Evolutionary conservation across 2,888 invertebrate genomes (phyloP).

Genomic region (Eupeodes latifasciatus): DNA sequence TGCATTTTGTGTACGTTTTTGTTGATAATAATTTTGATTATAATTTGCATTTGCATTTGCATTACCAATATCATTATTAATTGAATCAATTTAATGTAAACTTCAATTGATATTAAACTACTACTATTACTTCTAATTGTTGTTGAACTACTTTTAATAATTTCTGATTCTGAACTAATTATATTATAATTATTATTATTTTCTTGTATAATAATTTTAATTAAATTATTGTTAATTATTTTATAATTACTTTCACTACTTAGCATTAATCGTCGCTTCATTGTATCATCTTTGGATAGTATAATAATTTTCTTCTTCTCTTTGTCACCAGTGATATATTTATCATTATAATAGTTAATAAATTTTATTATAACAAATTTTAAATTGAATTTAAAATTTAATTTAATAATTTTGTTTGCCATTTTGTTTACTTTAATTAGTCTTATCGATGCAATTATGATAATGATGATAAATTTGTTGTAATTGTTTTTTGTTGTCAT

Average conservation of each 20-base stretch:
- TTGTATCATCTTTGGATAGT: slow-evolving; percentile 66
- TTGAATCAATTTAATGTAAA: slow-evolving; percentile 76
- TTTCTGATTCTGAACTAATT: slow-evolving; percentile 59
- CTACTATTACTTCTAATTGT: slow-evolving; percentile 55
- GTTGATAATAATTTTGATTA: slow-evolving; percentile 66
- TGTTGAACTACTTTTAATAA: slow-evolving; percentile 57
- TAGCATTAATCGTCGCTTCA: slow-evolving; percentile 66
- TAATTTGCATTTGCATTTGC: slow-evolving; percentile 54
- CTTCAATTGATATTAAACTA: slow-evolving; percentile 75
- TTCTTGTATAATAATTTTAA: slow-evolving; percentile 47
- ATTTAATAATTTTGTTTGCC: slow-evolving; percentile 53
- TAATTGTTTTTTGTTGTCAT: slow-evolving; percentile 25
- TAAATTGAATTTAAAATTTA: neutral
- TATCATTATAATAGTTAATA: slow-evolving; percentile 38
- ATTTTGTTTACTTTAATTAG: slow-evolving; percentile 63
- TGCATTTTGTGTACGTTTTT: slow-evolving; percentile 51
- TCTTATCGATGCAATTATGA: slow-evolving; percentile 72
- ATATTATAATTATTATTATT: slow-evolving; percentile 46
- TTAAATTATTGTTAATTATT: slow-evolving; percentile 54
- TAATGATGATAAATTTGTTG: slow-evolving; percentile 32
- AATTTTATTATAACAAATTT: slow-evolving; percentile 41
- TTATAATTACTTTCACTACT: slow-evolving; percentile 62
- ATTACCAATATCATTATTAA: slow-evolving; percentile 71
- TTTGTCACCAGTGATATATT: slow-evolving; percentile 34
- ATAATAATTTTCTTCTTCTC: slow-evolving; percentile 13